These are phyloP conservation scores for Gavia stellata DNA, from an alignment of 2,113 vertebrate species.

Conservation along the genomic window DNA sequence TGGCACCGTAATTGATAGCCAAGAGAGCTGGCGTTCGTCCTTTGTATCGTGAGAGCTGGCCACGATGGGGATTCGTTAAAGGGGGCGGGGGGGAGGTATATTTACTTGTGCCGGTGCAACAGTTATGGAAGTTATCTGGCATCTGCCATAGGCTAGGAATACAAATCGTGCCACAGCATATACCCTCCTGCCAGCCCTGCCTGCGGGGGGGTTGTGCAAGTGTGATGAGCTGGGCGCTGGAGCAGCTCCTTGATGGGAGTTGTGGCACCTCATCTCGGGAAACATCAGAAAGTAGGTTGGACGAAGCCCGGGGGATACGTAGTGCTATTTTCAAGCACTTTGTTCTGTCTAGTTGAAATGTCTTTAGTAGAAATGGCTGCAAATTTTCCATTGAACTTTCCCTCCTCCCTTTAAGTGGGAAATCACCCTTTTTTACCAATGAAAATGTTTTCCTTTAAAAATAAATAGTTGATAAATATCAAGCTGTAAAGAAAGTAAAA, in stretches of 20 bases:
- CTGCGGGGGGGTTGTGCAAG: background rate
- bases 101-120: background rate
- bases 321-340: slow-evolving; percentile 52
- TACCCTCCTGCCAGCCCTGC: background rate
- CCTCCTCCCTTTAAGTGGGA: background rate
- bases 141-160: background rate
- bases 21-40: fast-evolving
- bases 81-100: background rate
- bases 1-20: background rate
- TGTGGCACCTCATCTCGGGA: background rate
- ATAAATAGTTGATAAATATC: background rate
- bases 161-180: fast-evolving
- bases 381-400: background rate
- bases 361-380: background rate
- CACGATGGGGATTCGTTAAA: too few species aligned
- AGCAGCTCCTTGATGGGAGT: background rate
- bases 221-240: background rate
- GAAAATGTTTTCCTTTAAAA: background rate
- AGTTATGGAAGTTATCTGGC: background rate
- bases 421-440: background rate
- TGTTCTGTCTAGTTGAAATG: background rate
- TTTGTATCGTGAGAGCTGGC: background rate
- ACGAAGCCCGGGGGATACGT: background rate
- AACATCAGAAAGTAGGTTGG: slow-evolving; percentile 46
- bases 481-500: background rate